phyloP scores from a whole-genome alignment of 64 coral and sea anemone species.

The Catalaphyllia jardinei region DNA sequence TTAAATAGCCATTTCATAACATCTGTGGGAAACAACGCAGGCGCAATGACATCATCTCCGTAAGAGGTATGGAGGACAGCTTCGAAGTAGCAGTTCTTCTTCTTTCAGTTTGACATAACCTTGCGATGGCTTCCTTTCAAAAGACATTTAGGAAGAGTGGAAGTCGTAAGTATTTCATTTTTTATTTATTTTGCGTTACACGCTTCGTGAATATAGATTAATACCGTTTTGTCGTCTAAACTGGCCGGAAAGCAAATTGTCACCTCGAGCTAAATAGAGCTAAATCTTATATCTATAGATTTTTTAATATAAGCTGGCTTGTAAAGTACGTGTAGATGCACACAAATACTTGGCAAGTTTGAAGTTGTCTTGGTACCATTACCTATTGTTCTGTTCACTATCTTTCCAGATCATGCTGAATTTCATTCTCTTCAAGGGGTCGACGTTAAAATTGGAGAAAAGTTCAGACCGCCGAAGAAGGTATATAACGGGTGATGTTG shows the following conservation, averaged over 20 bases:
- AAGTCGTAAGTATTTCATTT: constrained; percentile 53
- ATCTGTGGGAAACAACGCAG: constrained; percentile 15
- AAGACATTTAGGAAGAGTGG: constrained; percentile 73
- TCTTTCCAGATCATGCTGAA: constrained; percentile 82
- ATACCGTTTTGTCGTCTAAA: not conserved
- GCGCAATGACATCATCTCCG: constrained; percentile 39
- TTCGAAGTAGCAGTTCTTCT: not conserved
- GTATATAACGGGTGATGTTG: constrained; percentile 12
- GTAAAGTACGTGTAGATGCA: not conserved
- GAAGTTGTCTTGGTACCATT: not conserved
- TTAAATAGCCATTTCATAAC: constrained; percentile 14
- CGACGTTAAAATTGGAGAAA: constrained; percentile 85
- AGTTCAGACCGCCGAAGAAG: constrained; percentile 82
- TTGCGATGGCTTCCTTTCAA: constrained; percentile 47
- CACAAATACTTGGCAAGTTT: not conserved
- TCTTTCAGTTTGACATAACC: not conserved
- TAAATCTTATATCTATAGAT: not conserved
- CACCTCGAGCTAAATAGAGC: not conserved
- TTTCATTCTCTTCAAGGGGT: constrained; percentile 78
- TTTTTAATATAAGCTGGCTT: not conserved
- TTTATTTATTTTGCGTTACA: not conserved
- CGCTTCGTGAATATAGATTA: not conserved
- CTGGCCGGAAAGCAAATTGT: not conserved
- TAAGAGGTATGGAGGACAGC: constrained; percentile 4
- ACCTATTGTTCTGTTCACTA: not conserved